Conservation (phyloP, 2,113 vertebrate species). For the Protobothrops flavoviridis region DNA sequence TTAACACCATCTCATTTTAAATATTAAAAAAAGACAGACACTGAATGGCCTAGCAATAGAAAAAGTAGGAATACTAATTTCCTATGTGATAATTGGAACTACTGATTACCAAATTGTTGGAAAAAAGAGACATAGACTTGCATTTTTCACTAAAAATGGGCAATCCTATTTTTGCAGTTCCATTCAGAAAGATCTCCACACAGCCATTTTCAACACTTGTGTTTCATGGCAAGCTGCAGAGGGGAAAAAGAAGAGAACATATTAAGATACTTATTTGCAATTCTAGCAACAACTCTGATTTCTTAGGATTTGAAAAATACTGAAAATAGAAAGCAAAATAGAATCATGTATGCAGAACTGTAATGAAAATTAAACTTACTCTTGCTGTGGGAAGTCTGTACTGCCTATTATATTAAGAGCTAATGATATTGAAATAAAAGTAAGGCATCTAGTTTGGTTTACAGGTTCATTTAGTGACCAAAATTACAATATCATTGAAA, state of each 20-base stretch:
- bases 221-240: conserved; percentile 95
- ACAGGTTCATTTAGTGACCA: background rate
- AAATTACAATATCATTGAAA: background rate
- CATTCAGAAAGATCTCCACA: conserved; percentile 59
- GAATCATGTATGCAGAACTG: background rate
- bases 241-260: conserved; percentile 31
- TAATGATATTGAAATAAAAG: background rate
- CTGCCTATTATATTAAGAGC: background rate
- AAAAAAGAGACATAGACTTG: conserved; percentile 58
- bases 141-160: conserved; percentile 62
- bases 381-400: background rate
- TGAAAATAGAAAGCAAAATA: background rate
- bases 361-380: background rate
- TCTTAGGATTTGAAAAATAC: background rate
- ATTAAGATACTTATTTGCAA: background rate
- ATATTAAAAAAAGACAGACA: conserved; percentile 53
- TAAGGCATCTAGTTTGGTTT: background rate
- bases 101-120: conserved; percentile 55
- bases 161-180: conserved; percentile 59
- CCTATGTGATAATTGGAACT: conserved; percentile 57
- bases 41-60: conserved; percentile 60
- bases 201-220: conserved; percentile 89
- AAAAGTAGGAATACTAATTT: conserved; percentile 63
- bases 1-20: conserved; percentile 36
- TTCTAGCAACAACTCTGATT: accelerated